Evolutionary conservation across 2,797 vertebrate genomes (phyloP), one percentile per base, ranked within the genome.

Genomic region (Rachycentron canadum): DNA sequence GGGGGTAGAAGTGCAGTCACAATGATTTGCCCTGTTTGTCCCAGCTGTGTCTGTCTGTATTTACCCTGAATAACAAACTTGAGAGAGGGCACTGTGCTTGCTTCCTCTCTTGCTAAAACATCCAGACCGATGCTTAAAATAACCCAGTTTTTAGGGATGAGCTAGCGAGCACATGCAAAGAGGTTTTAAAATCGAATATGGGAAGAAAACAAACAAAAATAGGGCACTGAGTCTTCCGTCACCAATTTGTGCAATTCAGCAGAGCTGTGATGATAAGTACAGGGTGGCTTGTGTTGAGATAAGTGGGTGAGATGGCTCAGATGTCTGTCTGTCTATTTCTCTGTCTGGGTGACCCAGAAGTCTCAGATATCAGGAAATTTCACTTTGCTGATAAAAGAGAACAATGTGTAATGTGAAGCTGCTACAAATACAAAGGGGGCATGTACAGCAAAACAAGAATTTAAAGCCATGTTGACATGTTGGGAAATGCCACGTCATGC

Each of bases 21-120:
- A 49, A 77, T 83, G 78, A 83, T 70, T 71, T 69, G 52, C 71
- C 57, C 23, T 43, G 75, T 71, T 72, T 81, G 58, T 75, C 60
- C 72, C 74, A 73, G 73, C 85, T 88, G 77, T 71, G 78, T 86
- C 79, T 77, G 71, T 88, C 82, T 85, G 58, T 52, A 56, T 88
- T 81, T 64, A 53, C 63, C 76, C 62, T 5, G 11, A 49, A 60
- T 81, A 65, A 55, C 69, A 73, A 65, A 73, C 72, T 57, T 1
- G 2, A 71, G 61, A 65, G 56, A 62, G 50, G 49, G 14, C 72
- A 64, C 28, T 32, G 58, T 23, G 16, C 30, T 58, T 13, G 5
- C 64, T 63, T 79, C 83, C 69, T 81, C 73, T 73, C 64, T 61
- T 12, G 0, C 75, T 56, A 40, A 72, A 84, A 63, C 41, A 80